These are phyloP conservation scores for Calameuta pallipes DNA, from an alignment of 2,888 invertebrate genomes.

Conservation along the genomic window DNA sequence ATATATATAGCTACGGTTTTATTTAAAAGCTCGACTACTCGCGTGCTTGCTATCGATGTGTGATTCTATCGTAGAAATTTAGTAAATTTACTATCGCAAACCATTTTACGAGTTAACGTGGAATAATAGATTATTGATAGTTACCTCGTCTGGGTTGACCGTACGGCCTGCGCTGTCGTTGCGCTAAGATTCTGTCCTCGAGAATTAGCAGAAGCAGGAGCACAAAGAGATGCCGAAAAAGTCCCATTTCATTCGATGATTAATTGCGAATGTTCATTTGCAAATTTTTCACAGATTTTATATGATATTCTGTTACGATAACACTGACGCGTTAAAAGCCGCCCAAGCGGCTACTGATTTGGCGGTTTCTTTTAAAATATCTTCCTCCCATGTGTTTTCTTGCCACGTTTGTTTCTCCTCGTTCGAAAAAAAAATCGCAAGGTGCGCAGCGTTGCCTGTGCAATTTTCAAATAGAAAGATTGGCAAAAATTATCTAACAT, in stretches of 20 bases:
- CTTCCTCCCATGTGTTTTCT: background rate
- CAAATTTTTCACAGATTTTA: background rate
- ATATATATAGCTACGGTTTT: background rate
- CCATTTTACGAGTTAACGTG: background rate
- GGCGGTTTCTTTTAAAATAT: background rate
- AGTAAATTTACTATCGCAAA: background rate
- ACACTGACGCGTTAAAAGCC: background rate
- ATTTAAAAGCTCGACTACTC: background rate
- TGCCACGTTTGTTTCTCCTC: background rate
- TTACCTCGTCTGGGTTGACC: slow-evolving; percentile 42
- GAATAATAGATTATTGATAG: slow-evolving; percentile 3
- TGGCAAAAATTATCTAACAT: background rate
- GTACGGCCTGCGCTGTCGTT: slow-evolving; percentile 33
- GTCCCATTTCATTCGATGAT: slow-evolving; percentile 41
- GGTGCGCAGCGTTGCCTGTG: background rate
- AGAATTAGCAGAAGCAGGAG: slow-evolving; percentile 37
- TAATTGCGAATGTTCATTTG: slow-evolving; percentile 35
- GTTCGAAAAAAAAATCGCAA: background rate
- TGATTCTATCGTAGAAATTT: background rate
- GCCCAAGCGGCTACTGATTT: background rate
- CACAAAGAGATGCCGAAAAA: slow-evolving; percentile 32
- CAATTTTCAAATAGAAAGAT: background rate
- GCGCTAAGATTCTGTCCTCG: slow-evolving; percentile 31
- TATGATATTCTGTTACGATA: background rate
- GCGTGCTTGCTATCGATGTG: background rate